A percentile compares a stretch with the other conserved stretches of the same genome.
These are phyloP conservation scores for Agriopis aurantiaria DNA, from an alignment of 2,888 invertebrate genomes.

Conservation along the genomic window DNA sequence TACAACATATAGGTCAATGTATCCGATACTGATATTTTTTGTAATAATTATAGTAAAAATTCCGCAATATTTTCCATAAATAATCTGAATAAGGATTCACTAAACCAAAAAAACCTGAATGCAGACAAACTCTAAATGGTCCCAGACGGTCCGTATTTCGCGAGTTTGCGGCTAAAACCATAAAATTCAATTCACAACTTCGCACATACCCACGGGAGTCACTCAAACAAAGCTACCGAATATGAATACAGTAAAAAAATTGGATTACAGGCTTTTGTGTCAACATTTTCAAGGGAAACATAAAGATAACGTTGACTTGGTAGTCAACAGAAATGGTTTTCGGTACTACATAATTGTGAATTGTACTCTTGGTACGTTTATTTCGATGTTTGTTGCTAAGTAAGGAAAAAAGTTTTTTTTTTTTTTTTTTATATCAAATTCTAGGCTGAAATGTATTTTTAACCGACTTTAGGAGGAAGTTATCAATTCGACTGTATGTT, in stretches of 20 bases:
- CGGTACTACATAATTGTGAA: slow-evolving; percentile 18
- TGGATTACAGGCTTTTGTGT: slow-evolving; percentile 20
- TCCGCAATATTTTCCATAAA: background rate
- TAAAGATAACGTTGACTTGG: slow-evolving; percentile 21
- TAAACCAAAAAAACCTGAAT: slow-evolving; percentile 32
- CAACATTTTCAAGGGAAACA: slow-evolving; percentile 20
- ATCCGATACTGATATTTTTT: too few relatives aligned
- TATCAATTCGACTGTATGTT: too few relatives aligned
- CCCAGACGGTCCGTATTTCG: slow-evolving; percentile 38
- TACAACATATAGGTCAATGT: too few relatives aligned
- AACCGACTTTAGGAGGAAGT: too few relatives aligned
- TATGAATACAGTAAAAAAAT: slow-evolving; percentile 34
- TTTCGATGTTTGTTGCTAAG: background rate
- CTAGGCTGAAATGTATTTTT: too few relatives aligned
- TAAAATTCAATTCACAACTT: slow-evolving; percentile 61
- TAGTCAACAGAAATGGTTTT: too few relatives aligned
- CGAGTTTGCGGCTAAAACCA: slow-evolving; percentile 50
- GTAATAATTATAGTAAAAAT: too few relatives aligned
- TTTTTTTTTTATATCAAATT: too few relatives aligned
- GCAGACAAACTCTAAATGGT: slow-evolving; percentile 49
- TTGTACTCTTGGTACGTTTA: background rate
- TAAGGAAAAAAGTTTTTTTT: background rate
- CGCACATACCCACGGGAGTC: slow-evolving; percentile 31
- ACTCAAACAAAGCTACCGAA: slow-evolving; percentile 40
- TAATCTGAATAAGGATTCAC: slow-evolving; percentile 12